A percentile compares a stretch with the other conserved stretches of the same genome.
Conservation (phyloP, 2,888 invertebrate species). For the Lasioglossum malachurum region DNA sequence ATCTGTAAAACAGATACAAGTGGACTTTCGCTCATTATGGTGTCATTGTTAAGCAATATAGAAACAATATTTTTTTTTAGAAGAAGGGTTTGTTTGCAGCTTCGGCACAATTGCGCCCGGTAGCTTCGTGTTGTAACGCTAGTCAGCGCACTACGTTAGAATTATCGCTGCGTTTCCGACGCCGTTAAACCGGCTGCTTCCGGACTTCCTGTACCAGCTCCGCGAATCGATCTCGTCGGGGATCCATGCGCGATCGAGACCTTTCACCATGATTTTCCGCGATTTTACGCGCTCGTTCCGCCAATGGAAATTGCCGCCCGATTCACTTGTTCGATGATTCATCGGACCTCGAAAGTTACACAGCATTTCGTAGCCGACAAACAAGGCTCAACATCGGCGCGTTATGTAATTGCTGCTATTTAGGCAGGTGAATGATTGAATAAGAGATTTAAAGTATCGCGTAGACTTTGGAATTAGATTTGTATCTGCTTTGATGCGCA, state of each 20-base stretch:
- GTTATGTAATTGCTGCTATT: not conserved
- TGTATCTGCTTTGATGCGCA: not conserved
- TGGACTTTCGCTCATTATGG: no score
- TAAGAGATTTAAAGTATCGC: not conserved
- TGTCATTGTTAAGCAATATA: no score
- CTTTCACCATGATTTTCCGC: constrained; percentile 31
- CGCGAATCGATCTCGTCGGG: not conserved
- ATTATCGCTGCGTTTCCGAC: constrained; percentile 5
- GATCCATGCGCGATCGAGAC: constrained; percentile 14
- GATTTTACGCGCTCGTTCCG: not conserved
- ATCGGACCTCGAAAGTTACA: not conserved
- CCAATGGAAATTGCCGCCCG: not conserved
- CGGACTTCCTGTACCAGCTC: not conserved
- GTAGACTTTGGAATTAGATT: not conserved
- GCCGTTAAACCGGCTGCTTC: constrained; percentile 19
- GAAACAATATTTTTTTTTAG: no score
- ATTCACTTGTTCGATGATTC: constrained; percentile 23
- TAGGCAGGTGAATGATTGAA: not conserved
- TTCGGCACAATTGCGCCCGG: not conserved
- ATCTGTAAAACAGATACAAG: no score
- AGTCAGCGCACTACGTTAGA: not conserved
- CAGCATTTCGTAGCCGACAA: not conserved
- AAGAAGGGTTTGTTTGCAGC: no score
- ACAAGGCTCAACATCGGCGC: no score
- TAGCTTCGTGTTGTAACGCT: constrained; percentile 18